phyloP scores from a whole-genome alignment of 2,888 invertebrate genomes.

The Eumacrocentrus americanus region DNA sequence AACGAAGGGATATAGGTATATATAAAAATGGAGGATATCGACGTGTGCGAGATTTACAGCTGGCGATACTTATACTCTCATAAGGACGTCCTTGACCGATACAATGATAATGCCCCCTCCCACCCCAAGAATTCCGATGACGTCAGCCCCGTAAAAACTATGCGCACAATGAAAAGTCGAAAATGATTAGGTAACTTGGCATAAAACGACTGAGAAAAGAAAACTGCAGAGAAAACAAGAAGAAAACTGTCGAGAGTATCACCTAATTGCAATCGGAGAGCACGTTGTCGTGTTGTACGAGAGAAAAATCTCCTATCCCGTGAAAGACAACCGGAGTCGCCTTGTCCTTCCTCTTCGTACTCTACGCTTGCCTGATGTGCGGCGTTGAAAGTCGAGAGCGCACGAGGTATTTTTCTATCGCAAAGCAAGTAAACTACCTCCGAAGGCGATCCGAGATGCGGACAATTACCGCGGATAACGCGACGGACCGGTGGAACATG shows the following conservation, averaged over 20 bases:
- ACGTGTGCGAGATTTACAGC: conserved; percentile 21
- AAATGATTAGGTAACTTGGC: no score
- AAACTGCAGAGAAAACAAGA: background rate
- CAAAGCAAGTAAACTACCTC: conserved; percentile 9
- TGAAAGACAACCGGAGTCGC: conserved; percentile 15
- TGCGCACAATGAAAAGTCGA: conserved; percentile 14
- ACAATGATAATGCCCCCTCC: conserved; percentile 20
- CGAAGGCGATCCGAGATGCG: conserved; percentile 5
- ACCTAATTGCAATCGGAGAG: conserved; percentile 27
- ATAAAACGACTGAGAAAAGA: background rate
- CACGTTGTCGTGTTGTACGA: conserved; percentile 2
- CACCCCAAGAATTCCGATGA: conserved; percentile 17
- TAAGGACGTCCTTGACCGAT: conserved; percentile 28
- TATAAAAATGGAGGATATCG: conserved; percentile 21
- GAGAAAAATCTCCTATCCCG: conserved; percentile 19
- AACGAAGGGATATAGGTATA: background rate
- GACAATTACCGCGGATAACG: conserved; percentile 9
- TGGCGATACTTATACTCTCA: conserved; percentile 12
- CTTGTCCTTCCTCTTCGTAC: background rate
- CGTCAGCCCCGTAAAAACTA: conserved; percentile 19
- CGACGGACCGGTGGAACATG: background rate
- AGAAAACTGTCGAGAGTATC: conserved; percentile 13
- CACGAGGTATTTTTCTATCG: background rate
- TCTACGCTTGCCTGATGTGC: background rate
- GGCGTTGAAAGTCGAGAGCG: conserved; percentile 22